phyloP scores from a whole-genome alignment of 2,888 invertebrate species.

The Cryptosula pallasiana region DNA sequence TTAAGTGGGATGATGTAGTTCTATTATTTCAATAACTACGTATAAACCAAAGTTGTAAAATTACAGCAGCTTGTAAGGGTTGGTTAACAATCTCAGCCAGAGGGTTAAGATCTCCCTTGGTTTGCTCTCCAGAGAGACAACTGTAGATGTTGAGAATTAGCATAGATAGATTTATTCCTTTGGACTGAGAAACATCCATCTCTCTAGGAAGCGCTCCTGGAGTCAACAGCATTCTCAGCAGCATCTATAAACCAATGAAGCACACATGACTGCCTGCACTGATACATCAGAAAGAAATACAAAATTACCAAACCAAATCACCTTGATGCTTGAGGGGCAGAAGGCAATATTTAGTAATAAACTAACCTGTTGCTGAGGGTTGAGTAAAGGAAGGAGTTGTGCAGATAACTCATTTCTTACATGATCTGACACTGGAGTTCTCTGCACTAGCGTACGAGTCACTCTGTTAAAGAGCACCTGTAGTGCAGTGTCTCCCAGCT shows the following conservation, averaged over 20 bases:
- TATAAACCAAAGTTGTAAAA: neutral
- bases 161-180: slow-evolving; percentile 7
- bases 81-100: slow-evolving; percentile 18
- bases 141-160: slow-evolving; percentile 16
- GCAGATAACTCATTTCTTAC: neutral
- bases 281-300: too few relatives aligned
- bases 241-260: too few relatives aligned
- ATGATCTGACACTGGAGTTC: neutral
- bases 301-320: too few relatives aligned
- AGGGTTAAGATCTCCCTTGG: slow-evolving; percentile 12
- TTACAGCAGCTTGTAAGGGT: slow-evolving; percentile 4
- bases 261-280: too few relatives aligned
- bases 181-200: slow-evolving; percentile 18
- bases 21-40: neutral
- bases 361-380: neutral
- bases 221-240: neutral
- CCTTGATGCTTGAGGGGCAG: too few relatives aligned
- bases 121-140: neutral
- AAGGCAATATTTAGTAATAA: neutral
- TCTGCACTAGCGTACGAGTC: neutral
- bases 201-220: neutral
- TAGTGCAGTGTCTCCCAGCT: neutral
- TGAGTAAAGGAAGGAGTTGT: neutral
- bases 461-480: slow-evolving; percentile 5
- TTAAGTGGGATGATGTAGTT: too few relatives aligned